phyloP scores from a whole-genome alignment of 1,140 invertebrate species.

The Eulimnadia texana region DNA sequence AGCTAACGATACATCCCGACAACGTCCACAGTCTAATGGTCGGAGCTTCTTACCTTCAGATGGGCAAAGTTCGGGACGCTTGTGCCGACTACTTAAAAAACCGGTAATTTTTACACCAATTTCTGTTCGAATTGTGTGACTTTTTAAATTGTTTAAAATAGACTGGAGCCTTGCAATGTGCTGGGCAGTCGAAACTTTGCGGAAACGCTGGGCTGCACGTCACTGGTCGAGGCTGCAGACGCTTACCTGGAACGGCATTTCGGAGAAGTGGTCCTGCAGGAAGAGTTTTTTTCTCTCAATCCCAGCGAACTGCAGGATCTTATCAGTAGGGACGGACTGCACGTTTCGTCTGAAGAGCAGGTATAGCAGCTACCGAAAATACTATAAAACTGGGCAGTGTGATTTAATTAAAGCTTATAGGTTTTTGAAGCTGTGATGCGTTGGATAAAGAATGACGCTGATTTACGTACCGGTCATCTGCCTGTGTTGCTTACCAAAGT shows the following conservation, averaged over 20 bases:
- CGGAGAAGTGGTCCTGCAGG: conserved; percentile 54
- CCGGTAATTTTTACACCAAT: too few relatives aligned
- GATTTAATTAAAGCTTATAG: too few relatives aligned
- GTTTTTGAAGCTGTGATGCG: conserved; percentile 71
- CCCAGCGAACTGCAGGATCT: conserved; percentile 53
- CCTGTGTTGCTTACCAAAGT: conserved; percentile 59
- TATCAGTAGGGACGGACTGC: conserved; percentile 60
- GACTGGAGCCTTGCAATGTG: conserved; percentile 71
- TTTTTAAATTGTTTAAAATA: conserved; percentile 25
- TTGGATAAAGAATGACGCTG: conserved; percentile 59
- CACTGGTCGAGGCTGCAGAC: conserved; percentile 56
- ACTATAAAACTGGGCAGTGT: conserved; percentile 17
- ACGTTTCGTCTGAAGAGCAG: conserved; percentile 47
- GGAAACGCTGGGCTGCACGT: conserved; percentile 57
- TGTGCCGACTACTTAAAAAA: conserved; percentile 68
- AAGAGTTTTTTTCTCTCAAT: conserved; percentile 58
- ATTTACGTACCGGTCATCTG: conserved; percentile 40
- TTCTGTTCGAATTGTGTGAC: too few relatives aligned
- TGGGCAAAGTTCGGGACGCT: conserved; percentile 63
- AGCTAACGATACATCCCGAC: conserved; percentile 54
- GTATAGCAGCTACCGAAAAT: conserved; percentile 24
- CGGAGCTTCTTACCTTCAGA: conserved; percentile 72
- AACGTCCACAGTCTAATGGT: conserved; percentile 78
- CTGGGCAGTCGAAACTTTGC: conserved; percentile 68
- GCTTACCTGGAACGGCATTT: conserved; percentile 75